Evolutionary conservation across 2,888 invertebrate genomes (phyloP), one percentile per base, ranked within the genome.

Genomic region (Eudemis profundana): DNA sequence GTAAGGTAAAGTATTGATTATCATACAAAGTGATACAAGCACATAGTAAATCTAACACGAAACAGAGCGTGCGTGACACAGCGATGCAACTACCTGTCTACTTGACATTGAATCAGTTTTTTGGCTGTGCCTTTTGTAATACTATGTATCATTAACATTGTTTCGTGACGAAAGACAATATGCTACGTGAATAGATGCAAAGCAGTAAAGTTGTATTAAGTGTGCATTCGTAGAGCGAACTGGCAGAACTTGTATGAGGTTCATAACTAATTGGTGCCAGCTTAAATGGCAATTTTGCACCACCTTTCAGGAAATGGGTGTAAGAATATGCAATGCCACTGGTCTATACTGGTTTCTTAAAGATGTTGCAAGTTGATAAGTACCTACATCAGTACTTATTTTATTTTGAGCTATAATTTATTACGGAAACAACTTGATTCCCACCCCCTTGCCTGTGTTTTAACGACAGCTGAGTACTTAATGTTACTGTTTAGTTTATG

Each of bases 71-170:
- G 49, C 50, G 64, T 59, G 59, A 51, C 57, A 46, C 57, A 14
- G 7, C 21, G 21, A 14, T 36, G 42, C 64, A 51, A 57, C 50
- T 40, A 46, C 57, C 50, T 49, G 40, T 38, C 47, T 29, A 42
- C 56, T 59, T 59, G 59, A 59, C 64, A 65, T 59, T 65, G 64
- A 65, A 53, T 44, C 4, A 2, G 4, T 46, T 65, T 65, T 64
- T 59, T 47, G 51, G 64, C 53, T 46, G 14, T 42, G 23, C 14
- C 21, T 65, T 51, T 50, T 59, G 59, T 29, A 64, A 53, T 15
- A 40, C 7, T 19, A 38, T 17, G n/a, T 17, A 33, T 46, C 38
- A 63, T 63, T 29, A 46, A 59, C 59, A 59, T 65, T 59, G 59
- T 64, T 51, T 65, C 46, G 53, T 46, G 57, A 57, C 63, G 23